Conservation (phyloP, 2,113 vertebrate species). For the Peromyscus californicus region DNA sequence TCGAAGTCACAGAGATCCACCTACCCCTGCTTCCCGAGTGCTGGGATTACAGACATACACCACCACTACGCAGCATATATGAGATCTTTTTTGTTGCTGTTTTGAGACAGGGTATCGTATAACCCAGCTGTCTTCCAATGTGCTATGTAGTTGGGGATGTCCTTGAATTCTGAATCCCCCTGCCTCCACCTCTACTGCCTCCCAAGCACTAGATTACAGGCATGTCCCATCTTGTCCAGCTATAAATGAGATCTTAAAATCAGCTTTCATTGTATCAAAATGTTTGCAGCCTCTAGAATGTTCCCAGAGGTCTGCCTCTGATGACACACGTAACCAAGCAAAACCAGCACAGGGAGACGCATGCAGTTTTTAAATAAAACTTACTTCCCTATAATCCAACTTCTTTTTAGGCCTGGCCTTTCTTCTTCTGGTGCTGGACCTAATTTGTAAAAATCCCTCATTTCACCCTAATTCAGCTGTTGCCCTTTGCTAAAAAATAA, state of each 20-base stretch:
- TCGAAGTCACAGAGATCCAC: too few relatives aligned
- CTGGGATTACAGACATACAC: not conserved
- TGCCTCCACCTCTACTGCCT: not conserved
- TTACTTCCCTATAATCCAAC: constrained; percentile 61
- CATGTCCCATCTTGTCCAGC: not conserved
- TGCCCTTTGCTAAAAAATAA: constrained; percentile 6
- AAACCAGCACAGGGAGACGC: not conserved
- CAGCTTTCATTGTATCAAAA: constrained; percentile 10
- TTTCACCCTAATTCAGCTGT: not conserved
- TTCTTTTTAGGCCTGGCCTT: constrained; percentile 50
- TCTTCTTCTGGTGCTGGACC: not conserved
- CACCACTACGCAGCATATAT: not conserved
- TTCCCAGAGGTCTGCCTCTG: constrained; percentile 10
- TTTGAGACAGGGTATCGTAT: not conserved
- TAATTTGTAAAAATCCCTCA: constrained; percentile 56
- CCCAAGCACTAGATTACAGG: too few relatives aligned
- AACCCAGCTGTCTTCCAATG: not conserved
- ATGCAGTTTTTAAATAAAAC: constrained; percentile 62
- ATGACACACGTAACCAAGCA: not conserved
- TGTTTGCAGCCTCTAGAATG: not conserved
- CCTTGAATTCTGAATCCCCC: not conserved
- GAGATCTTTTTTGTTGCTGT: not conserved
- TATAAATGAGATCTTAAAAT: constrained; percentile 34
- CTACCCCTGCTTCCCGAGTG: not conserved
- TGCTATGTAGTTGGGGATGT: not conserved